Base-by-base conservation (phyloP, 2,797 vertebrate genomes). In the Halcyon chelicuti region DNA sequence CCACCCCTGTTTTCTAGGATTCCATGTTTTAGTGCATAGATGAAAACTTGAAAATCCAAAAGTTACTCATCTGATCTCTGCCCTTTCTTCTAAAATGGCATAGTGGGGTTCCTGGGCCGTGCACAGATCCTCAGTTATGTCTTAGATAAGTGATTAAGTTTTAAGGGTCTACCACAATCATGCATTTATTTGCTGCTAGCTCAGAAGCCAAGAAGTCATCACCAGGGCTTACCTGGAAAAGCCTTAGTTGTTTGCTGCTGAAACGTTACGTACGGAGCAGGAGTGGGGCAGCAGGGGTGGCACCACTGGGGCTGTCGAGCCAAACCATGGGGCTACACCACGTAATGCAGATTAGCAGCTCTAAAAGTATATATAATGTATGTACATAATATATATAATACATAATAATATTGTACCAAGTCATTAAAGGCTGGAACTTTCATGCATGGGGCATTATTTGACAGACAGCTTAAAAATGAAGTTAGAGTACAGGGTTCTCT, bases 291-390 rank as follows among this genome's bases (percentile, higher is more conserved):
- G 54, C 2, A n/a, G 55, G 28, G 31, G 5, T 44, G 67, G 54
- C 54, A 25, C 2, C 0, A 8, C 5, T 18, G 16, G 42, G 33
- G 9, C 37, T 15, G 40, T 11, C 10, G 22, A 10, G 44, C 68
- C 1, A 1, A 2, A 12, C 35, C 25, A 16, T 2, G 23, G 55
- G 46, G 37, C 55, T 26, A 9, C 7, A 11, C 17, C 0, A 0
- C 0, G 0, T 51, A 3, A 13, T 4, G 16, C 7, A 18, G 33
- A 33, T 12, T 0, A 42, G 51, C 11, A 1, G 3, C 4, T 54
- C 44, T n/a, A 10, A 4, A 29, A 26, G 23, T 22, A 12, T 37
- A 37, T 10, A 37, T 37, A 37, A 37, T 37, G 11, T 37, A 37
- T 37, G 10, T 37, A 37, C 35, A 35, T 35, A 35, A 35, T 35